Conservation (phyloP, 2,888 invertebrate species). For the Abrostola tripartita region DNA sequence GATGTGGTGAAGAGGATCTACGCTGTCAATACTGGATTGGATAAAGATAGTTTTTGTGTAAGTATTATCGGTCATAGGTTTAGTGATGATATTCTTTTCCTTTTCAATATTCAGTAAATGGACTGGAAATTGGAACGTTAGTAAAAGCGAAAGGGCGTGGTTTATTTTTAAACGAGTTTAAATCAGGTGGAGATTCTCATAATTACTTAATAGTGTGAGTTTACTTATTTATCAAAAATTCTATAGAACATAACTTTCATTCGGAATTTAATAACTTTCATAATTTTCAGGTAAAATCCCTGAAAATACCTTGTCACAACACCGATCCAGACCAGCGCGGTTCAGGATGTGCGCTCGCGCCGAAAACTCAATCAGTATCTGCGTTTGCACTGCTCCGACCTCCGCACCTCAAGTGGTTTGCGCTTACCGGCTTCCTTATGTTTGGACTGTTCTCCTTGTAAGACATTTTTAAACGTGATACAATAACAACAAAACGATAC, state of each 20-base stretch:
- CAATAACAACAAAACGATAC: too few species aligned
- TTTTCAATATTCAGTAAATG: too few species aligned
- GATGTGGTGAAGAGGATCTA: constrained; percentile 73
- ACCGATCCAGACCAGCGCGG: constrained; percentile 49
- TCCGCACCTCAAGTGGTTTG: constrained; percentile 80
- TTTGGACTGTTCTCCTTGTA: constrained; percentile 81
- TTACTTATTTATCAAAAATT: too few species aligned
- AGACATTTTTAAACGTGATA: constrained; percentile 45
- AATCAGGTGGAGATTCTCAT: too few species aligned
- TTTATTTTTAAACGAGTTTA: too few species aligned
- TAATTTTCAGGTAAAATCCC: constrained; percentile 69
- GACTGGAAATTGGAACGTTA: too few species aligned
- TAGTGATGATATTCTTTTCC: too few species aligned
- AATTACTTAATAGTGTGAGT: too few species aligned
- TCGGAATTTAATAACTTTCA: too few species aligned
- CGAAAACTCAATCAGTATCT: constrained; percentile 45
- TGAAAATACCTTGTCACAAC: constrained; percentile 56
- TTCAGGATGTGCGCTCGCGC: constrained; percentile 51
- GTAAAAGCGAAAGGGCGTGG: too few species aligned
- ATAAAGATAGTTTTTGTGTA: constrained; percentile 71
- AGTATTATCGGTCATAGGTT: constrained; percentile 42
- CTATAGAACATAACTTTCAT: too few species aligned
- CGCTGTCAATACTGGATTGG: constrained; percentile 68
- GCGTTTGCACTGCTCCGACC: constrained; percentile 69
- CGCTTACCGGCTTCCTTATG: constrained; percentile 77